These are phyloP conservation scores for Palaemon carinicauda DNA, from an alignment of 1,140 invertebrate genomes.

Conservation along the genomic window DNA sequence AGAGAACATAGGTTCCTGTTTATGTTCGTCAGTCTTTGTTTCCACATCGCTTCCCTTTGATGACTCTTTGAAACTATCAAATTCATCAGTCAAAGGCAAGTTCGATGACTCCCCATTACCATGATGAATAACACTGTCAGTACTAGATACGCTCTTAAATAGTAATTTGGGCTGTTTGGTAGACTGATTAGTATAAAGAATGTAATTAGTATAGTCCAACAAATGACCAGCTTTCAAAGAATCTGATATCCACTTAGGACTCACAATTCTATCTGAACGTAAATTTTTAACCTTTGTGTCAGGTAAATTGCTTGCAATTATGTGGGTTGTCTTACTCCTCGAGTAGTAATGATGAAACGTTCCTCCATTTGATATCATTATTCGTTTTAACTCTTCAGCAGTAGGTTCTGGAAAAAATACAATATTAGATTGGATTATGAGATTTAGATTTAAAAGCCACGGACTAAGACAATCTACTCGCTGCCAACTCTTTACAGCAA, in stretches of 20 bases:
- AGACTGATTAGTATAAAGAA: conserved; percentile 70
- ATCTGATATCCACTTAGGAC: conserved; percentile 91
- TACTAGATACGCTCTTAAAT: conserved; percentile 18
- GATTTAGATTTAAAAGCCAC: too few species aligned
- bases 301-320: conserved; percentile 91
- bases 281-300: conserved; percentile 73
- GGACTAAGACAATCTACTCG: too few species aligned
- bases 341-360: conserved; percentile 87
- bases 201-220: conserved; percentile 78
- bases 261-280: conserved; percentile 75
- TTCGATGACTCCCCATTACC: not conserved
- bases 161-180: conserved; percentile 57
- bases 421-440: not conserved
- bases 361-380: conserved; percentile 80
- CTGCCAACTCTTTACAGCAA: too few species aligned
- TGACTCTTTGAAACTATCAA: too few species aligned
- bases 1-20: too few species aligned
- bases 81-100: not conserved
- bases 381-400: conserved; percentile 68
- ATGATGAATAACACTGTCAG: not conserved
- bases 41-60: too few species aligned
- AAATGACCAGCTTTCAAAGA: conserved; percentile 76
- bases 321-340: conserved; percentile 79
- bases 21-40: too few species aligned
- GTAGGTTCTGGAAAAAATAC: conserved; percentile 66